Percentiles rank a stretch among this genome's conserved stretches.
Conservation (phyloP, 2,797 vertebrate species). For the Discoglossus pictus region DNA sequence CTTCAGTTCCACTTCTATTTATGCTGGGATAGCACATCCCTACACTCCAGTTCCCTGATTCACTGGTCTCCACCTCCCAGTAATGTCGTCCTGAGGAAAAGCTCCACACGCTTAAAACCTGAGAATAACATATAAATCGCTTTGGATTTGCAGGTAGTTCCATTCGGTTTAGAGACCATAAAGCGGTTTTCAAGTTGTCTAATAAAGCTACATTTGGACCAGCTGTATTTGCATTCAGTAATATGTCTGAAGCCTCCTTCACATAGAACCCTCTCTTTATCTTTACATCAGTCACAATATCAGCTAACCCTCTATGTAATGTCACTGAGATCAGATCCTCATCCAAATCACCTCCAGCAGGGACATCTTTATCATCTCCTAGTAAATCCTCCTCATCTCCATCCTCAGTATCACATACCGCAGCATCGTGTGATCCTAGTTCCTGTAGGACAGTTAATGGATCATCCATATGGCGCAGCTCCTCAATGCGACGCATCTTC, state of each 20-base stretch:
- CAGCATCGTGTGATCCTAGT: neutral
- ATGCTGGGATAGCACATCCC: too few species aligned
- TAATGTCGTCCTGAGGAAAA: too few species aligned
- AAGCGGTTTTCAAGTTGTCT: too few species aligned
- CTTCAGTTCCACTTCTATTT: too few species aligned
- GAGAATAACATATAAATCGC: too few species aligned
- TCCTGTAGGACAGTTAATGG: conserved; percentile 18
- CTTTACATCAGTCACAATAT: conserved; percentile 4
- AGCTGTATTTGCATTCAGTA: too few species aligned
- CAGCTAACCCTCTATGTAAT: neutral
- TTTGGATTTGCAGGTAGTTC: too few species aligned
- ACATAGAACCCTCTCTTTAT: conserved; percentile 2
- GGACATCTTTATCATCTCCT: neutral
- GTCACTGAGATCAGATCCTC: conserved; percentile 27
- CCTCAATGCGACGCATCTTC: conserved; percentile 26
- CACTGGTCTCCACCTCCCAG: too few species aligned
- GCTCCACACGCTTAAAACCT: too few species aligned
- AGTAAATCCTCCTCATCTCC: neutral
- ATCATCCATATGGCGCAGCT: conserved; percentile 13
- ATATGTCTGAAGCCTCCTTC: conserved; percentile 17
- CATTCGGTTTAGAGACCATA: too few species aligned
- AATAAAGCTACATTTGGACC: too few species aligned
- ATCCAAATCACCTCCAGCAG: conserved; percentile 16
- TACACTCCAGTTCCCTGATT: too few species aligned
- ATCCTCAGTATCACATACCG: neutral